Conservation (phyloP, 2,888 invertebrate genomes). For the Lepidocyrtoides sp. region DNA sequence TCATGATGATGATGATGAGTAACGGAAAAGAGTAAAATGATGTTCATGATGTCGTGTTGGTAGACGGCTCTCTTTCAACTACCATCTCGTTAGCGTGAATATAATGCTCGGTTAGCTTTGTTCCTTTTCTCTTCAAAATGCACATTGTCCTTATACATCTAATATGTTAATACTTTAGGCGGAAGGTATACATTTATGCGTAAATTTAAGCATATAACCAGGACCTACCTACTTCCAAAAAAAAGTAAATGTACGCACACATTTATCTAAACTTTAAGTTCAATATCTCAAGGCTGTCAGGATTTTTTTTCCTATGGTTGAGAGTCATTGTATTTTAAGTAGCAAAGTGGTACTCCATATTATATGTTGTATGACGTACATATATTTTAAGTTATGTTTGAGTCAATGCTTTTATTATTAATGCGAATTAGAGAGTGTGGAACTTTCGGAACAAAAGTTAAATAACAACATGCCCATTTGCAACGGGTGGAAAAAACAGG, state of each 20-base stretch:
- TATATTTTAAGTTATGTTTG: background rate
- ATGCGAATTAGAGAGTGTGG: conserved; percentile 39
- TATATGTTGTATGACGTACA: background rate
- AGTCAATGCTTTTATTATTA: conserved; percentile 8
- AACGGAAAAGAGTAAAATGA: conserved; percentile 14
- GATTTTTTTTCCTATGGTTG: background rate
- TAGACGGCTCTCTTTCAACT: conserved; percentile 9
- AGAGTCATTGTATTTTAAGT: too few species aligned
- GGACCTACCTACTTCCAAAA: background rate
- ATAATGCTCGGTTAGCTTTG: conserved; percentile 16
- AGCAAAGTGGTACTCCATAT: background rate
- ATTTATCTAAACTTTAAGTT: conserved; percentile 34
- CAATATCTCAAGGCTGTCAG: conserved; percentile 31
- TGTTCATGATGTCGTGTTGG: background rate
- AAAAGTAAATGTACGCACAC: conserved; percentile 11
- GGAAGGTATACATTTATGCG: background rate
- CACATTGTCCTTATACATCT: background rate
- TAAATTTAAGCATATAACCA: background rate
- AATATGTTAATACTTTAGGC: background rate
- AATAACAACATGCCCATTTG: background rate
- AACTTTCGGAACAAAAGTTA: conserved; percentile 17
- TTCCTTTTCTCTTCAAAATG: background rate
- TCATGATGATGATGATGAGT: conserved; percentile 26
- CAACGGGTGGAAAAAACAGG: background rate
- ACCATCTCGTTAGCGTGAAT: conserved; percentile 49